Conservation (phyloP, 2,888 invertebrate genomes). For the Balanococcus diminutus region DNA sequence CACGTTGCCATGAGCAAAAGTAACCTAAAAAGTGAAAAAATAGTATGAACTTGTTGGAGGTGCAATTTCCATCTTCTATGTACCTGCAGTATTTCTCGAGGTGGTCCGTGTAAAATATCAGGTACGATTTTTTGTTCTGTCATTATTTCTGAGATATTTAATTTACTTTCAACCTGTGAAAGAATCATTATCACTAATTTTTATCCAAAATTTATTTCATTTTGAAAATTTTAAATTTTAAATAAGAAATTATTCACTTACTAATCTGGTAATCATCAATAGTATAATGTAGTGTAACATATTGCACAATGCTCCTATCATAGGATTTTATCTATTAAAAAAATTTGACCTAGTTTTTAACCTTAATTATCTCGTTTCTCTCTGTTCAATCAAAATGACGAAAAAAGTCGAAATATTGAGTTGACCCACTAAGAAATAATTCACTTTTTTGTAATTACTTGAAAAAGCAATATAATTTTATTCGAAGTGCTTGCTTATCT, state of each 20-base stretch:
- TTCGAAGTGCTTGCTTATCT: too few relatives aligned
- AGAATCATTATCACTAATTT: neutral
- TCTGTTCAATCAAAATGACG: neutral
- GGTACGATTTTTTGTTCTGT: neutral
- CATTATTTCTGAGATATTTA: constrained; percentile 1
- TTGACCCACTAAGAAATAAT: too few relatives aligned
- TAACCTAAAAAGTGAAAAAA: neutral
- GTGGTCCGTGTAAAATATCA: neutral
- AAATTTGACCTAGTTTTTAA: neutral
- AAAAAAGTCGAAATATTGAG: neutral
- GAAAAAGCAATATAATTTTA: too few relatives aligned
- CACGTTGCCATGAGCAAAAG: neutral
- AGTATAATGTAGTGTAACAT: neutral
- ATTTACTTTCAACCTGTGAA: neutral
- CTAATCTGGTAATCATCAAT: neutral
- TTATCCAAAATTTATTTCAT: neutral
- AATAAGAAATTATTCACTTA: neutral
- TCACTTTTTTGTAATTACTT: too few relatives aligned
- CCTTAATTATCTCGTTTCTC: neutral
- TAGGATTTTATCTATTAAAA: neutral
- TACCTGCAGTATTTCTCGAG: neutral
- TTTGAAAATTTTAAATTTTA: neutral
- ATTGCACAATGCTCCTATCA: neutral
- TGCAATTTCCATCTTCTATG: too few relatives aligned
- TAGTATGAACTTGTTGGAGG: too few relatives aligned